A percentile compares a stretch with the other conserved stretches of the same genome.
phyloP scores from a whole-genome alignment of 2,888 invertebrate genomes.

The Ochlodes sylvanus region DNA sequence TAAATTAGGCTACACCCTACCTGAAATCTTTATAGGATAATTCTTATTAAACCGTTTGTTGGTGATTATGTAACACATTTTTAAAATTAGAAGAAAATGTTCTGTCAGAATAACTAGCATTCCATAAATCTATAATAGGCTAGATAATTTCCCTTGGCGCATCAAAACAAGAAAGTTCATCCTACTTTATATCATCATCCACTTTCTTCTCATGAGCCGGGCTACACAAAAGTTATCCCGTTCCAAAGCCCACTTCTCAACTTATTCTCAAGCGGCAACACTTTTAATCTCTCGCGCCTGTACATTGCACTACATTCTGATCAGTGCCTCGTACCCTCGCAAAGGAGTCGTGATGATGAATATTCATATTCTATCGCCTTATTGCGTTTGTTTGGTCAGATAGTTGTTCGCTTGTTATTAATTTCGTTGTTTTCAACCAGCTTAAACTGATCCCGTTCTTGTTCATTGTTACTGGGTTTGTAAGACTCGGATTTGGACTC shows the following conservation, averaged over 20 bases:
- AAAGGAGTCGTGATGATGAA: conserved; percentile 64
- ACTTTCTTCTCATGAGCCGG: too few relatives aligned
- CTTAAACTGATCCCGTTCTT: neutral
- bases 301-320: conserved; percentile 33
- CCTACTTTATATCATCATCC: too few relatives aligned
- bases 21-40: too few relatives aligned
- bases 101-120: too few relatives aligned
- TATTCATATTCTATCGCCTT: conserved; percentile 68
- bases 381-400: conserved; percentile 59
- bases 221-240: neutral
- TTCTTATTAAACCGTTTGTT: too few relatives aligned
- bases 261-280: neutral
- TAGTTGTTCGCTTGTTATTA: conserved; percentile 25
- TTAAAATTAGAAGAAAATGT: too few relatives aligned
- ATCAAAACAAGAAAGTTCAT: too few relatives aligned
- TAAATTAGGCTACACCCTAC: too few relatives aligned
- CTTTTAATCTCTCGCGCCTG: conserved; percentile 38
- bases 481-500: neutral
- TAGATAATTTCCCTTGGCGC: too few relatives aligned
- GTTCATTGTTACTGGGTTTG: neutral
- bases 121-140: too few relatives aligned
- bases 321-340: conserved; percentile 37
- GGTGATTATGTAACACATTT: too few relatives aligned
- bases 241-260: neutral
- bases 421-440: conserved; percentile 18